Conservation (phyloP, 1,140 invertebrate genomes). For the Ylistrum balloti region DNA sequence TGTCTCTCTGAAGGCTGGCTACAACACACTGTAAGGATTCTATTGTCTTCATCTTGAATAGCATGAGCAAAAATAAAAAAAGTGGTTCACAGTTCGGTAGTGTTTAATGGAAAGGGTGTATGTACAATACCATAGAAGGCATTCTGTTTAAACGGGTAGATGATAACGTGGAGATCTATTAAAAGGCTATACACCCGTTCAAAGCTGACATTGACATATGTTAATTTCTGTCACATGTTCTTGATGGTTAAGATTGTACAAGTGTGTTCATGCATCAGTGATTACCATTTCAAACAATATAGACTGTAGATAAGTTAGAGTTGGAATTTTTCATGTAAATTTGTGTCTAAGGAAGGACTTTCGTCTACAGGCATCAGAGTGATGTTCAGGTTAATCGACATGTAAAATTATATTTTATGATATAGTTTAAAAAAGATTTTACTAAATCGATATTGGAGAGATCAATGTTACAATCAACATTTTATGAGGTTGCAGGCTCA, state of each 20-base stretch:
- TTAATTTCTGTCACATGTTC: neutral
- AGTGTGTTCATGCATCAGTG: neutral
- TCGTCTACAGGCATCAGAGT: neutral
- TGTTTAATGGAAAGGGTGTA: neutral
- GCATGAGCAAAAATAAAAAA: neutral
- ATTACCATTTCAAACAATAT: neutral
- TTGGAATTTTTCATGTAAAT: neutral
- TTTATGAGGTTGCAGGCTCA: neutral
- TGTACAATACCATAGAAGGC: too few species aligned
- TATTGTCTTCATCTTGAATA: neutral
- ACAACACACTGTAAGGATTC: neutral
- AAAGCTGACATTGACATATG: neutral
- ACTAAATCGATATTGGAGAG: neutral
- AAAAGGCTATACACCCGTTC: neutral
- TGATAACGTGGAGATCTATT: neutral
- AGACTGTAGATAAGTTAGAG: neutral
- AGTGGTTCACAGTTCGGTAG: neutral
- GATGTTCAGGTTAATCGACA: neutral
- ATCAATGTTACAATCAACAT: neutral
- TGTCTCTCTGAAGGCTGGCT: neutral
- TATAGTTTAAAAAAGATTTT: neutral
- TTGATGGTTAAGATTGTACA: neutral
- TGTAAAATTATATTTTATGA: neutral
- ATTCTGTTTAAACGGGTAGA: neutral
- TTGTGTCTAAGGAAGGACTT: neutral